Percentiles rank a stretch among this genome's conserved stretches.
These are phyloP conservation scores for Allygus modestus DNA, from an alignment of 2,888 invertebrate species.

Conservation along the genomic window DNA sequence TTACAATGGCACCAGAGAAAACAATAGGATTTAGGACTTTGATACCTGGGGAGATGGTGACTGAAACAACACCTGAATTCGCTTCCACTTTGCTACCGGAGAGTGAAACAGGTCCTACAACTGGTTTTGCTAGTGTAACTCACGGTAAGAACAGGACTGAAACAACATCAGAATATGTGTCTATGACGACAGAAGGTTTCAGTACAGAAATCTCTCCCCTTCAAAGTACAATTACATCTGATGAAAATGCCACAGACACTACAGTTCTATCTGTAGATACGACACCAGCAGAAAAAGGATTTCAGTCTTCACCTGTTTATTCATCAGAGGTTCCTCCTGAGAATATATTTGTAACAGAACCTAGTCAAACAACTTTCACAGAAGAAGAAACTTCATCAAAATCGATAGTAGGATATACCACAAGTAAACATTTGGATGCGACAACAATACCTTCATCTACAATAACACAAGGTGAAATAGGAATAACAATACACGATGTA, in stretches of 20 bases:
- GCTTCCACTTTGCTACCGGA: neutral
- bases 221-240: neutral
- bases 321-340: neutral
- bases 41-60: neutral
- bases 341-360: neutral
- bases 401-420: neutral
- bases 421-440: neutral
- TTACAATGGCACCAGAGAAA: neutral
- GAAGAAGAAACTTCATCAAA: neutral
- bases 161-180: neutral
- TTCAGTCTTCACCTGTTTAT: neutral
- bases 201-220: neutral
- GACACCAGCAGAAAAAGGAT: neutral
- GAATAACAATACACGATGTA: neutral
- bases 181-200: neutral
- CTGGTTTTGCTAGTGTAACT: neutral
- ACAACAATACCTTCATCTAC: neutral
- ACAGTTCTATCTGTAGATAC: neutral
- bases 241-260: neutral
- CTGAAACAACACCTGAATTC: neutral
- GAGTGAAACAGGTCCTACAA: neutral
- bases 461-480: neutral
- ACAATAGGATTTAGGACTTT: neutral
- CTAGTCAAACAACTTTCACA: neutral
- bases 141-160: neutral